Evolutionary conservation across 2,113 vertebrate species (phyloP), one percentile per base, ranked within the genome.

Genomic region (Rhinogobius similis): DNA sequence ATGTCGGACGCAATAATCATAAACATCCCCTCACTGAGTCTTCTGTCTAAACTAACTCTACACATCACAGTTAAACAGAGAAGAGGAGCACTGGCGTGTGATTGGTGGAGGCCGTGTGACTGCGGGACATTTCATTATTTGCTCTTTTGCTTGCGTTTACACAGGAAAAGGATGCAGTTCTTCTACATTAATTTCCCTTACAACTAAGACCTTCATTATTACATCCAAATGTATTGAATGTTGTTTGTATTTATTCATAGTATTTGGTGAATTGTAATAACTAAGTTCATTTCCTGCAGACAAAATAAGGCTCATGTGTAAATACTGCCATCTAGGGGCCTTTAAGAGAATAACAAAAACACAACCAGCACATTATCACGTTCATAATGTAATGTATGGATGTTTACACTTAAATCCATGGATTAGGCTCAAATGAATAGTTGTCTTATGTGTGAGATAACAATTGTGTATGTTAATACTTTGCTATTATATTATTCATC

Each of bases 281-380:
- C 11, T 26, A 24, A 29, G 6, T 18, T 9, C 12, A 58, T 58
- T 58, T 58, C 26, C 24, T 69, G 10, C 13, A 48, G 7, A 67
- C 43, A 71, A 29, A 14, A 69, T 4, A 72, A 20, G 0, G 43
- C 53, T 53, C 10, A 44, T 70, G 62, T 59, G 6, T 39, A 50
- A 72, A 82, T 23, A 75, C 55, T 72, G 67, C 69, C 75, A 52
- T 48, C 82, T 82, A 12, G n/a, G 81, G 87, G 72, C 5, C 9
- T 41, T 2, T 1, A 11, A 20, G 59, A 12, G n/a, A 75, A 82
- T 13, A 29, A 80, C 73, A 76, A 71, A 69, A 77, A 77, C 1
- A 27, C 43, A 24, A 23, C 36, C 26, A 29, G 7, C 27, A 13
- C 52, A 48, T 9, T 65, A 72, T 41, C 5, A 18, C 38, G 2